Conservation (phyloP, 2,888 invertebrate genomes). For the Gerris lacustris region DNA sequence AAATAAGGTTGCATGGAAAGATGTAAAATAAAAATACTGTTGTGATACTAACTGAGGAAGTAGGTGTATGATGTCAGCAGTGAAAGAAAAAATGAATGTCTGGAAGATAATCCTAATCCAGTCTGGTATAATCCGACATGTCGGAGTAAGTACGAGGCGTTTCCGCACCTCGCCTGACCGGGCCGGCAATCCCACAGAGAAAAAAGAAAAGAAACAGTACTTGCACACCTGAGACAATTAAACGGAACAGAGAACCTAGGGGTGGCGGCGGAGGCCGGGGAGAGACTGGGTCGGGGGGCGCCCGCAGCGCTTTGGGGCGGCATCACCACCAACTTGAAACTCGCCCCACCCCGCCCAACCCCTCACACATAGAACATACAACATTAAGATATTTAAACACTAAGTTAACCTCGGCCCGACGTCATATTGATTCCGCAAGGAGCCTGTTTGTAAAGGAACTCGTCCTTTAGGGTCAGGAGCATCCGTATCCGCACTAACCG, state of each 20-base stretch:
- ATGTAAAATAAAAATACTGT: no score
- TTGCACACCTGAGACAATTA: background rate
- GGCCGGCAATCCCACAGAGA: no score
- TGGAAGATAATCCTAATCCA: no score
- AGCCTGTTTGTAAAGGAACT: conserved; percentile 3
- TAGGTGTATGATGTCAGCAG: no score
- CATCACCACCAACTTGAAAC: background rate
- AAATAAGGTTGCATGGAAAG: no score
- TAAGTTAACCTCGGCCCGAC: conserved; percentile 1
- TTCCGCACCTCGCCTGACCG: no score
- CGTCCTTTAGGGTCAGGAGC: conserved; percentile 3
- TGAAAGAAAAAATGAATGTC: no score
- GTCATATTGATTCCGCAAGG: conserved; percentile 5
- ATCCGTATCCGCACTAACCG: conserved; percentile 2
- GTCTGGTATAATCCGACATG: no score
- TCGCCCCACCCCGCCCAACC: conserved; percentile 1
- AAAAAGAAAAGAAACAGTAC: background rate
- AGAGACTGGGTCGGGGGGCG: background rate
- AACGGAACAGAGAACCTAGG: background rate
- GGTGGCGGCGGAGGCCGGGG: conserved; percentile 3
- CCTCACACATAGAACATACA: conserved; percentile 1
- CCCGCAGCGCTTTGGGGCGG: background rate
- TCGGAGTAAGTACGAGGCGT: no score
- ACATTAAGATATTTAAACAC: conserved; percentile 5
- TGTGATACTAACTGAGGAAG: no score